These are phyloP conservation scores for Pterocles orientalis DNA, from an alignment of 2,113 vertebrate genomes.

Conservation along the genomic window DNA sequence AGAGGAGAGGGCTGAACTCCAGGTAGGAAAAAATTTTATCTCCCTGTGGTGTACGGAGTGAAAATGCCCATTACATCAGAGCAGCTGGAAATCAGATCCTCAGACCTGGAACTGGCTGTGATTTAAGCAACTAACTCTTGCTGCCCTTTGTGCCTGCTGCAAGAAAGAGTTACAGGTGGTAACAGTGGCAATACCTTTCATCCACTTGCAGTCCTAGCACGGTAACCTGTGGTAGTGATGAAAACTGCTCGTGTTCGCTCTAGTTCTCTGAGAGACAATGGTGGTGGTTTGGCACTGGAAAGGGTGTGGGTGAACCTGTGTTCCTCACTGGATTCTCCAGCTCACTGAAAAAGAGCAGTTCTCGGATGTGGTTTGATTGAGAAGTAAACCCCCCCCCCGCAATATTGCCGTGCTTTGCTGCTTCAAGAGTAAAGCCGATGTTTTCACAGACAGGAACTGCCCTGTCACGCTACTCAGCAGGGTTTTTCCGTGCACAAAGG, in stretches of 20 bases:
- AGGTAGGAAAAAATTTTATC: not conserved
- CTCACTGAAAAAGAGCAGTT: not conserved
- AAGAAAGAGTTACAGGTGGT: not conserved
- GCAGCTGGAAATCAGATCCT: not conserved
- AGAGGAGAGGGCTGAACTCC: not conserved
- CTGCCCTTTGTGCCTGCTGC: not conserved
- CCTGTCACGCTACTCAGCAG: not conserved
- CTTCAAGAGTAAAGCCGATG: not conserved
- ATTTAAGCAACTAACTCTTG: not conserved
- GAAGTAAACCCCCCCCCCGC: not conserved
- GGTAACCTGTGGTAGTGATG: not conserved
- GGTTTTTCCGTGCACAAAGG: not conserved
- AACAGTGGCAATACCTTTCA: not conserved
- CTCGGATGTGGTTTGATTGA: not conserved
- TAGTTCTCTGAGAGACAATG: not conserved
- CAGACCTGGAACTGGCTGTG: not conserved
- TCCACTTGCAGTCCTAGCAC: not conserved
- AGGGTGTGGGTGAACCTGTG: not conserved
- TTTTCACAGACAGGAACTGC: not conserved
- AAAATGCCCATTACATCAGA: not conserved
- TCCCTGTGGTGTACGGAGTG: not conserved
- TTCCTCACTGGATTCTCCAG: not conserved
- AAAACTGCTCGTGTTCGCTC: rapidly evolving
- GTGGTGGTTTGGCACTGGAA: not conserved
- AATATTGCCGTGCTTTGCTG: not conserved